Percentiles rank a stretch among this genome's conserved stretches.
Conservation (phyloP, 2,113 vertebrate genomes). For the Miniopterus natalensis region DNA sequence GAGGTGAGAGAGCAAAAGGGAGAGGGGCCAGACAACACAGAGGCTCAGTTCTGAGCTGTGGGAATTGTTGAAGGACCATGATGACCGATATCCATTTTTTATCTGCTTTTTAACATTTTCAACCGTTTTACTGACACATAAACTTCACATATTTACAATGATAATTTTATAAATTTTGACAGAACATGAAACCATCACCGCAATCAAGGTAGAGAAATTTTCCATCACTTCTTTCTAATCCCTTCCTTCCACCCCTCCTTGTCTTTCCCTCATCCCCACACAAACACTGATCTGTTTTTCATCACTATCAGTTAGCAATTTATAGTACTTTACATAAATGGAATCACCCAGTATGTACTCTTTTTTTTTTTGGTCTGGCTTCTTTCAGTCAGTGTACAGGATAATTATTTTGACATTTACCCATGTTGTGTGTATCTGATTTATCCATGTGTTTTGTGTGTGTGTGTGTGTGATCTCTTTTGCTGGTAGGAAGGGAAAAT, state of each 20-base stretch:
- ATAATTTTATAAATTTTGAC: not conserved
- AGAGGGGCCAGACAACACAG: not conserved
- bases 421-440: not conserved
- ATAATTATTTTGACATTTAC: constrained; percentile 24
- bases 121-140: not conserved
- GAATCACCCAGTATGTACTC: not conserved
- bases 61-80: not conserved
- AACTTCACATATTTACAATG: not conserved
- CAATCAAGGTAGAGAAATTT: too few relatives aligned
- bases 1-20: not conserved
- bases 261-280: not conserved
- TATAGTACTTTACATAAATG: not conserved
- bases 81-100: not conserved
- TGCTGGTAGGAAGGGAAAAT: not conserved
- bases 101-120: not conserved
- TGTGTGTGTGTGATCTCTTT: not conserved
- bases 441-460: not conserved
- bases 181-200: not conserved
- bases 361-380: not conserved
- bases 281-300: not conserved
- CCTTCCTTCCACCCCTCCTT: not conserved
- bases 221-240: not conserved
- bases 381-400: not conserved
- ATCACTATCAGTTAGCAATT: not conserved
- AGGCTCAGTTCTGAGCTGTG: not conserved